phyloP scores from a whole-genome alignment of 2,888 invertebrate genomes.

The Aplocera efformata region DNA sequence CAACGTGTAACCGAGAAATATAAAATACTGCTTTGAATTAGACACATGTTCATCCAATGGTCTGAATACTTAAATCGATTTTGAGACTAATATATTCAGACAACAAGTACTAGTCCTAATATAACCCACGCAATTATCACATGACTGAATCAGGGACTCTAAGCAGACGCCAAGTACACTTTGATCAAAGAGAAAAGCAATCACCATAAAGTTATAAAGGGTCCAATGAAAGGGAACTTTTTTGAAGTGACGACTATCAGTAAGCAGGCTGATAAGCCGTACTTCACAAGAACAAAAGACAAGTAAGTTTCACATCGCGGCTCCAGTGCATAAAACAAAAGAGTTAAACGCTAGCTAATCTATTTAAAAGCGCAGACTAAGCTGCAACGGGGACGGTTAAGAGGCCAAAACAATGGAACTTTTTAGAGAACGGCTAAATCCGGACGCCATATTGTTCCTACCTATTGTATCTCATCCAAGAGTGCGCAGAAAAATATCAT shows the following conservation, averaged over 20 bases:
- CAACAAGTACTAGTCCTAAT: too few species aligned
- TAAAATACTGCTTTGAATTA: too few species aligned
- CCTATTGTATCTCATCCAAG: constrained; percentile 37
- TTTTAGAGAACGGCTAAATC: constrained; percentile 41
- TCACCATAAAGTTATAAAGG: too few species aligned
- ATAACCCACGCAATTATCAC: too few species aligned
- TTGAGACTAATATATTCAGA: too few species aligned
- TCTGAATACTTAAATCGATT: too few species aligned
- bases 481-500: constrained; percentile 41
- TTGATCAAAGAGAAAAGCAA: too few species aligned
- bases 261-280: constrained; percentile 8
- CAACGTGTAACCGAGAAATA: too few species aligned
- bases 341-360: constrained; percentile 34
- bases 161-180: too few species aligned
- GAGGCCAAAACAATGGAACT: constrained; percentile 41
- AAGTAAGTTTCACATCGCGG: constrained; percentile 12
- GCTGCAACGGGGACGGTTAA: constrained; percentile 32
- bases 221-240: too few species aligned
- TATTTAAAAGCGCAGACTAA: constrained; percentile 38
- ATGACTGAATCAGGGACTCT: too few species aligned
- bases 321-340: constrained; percentile 18
- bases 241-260: background rate
- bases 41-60: too few species aligned
- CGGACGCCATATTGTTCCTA: constrained; percentile 40
- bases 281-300: constrained; percentile 12